Base-by-base conservation (phyloP, 2,888 invertebrate species). In the Platynereis dumerilii region DNA sequence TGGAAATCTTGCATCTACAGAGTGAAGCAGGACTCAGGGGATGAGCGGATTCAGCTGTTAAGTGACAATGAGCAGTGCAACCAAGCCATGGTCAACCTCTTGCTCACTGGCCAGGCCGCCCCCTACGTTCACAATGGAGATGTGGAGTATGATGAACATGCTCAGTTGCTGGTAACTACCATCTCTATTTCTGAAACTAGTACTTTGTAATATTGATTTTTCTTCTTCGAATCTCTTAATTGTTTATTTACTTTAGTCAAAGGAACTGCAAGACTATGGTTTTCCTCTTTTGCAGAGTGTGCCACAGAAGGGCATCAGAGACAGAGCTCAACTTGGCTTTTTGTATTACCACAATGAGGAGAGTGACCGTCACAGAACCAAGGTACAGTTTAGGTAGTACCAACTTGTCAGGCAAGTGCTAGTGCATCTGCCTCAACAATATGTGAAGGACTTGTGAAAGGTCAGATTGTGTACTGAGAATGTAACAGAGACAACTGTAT, bases 121-220 rank as follows among this genome's bases (percentile, higher is more conserved):
- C 90, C 90, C 0, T 89, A 90, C 76, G 87, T 92, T 15, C 92
- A 92, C 77, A 93, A 93, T 76, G 92, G 92, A n/a, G 75, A 75
- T 3, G 89, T 91, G 1, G 83, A 91, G n/a, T 80, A 79, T 63
- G 76, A 78, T 64, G 66, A 68, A 5, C 69, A 72, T 56, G 80
- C 78, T 1, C 69, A 74, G 48, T 58, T 75, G 17, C 63, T 81
- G 76, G 81, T 81, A 69, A 57, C 22, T 17, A 53, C n/a, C n/a
- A n/a, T n/a, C n/a, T n/a, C n/a, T 42, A 17, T 17, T 42, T 12
- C 12, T n/a, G n/a, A n/a, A n/a, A n/a, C n/a, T n/a, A n/a, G n/a
- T n/a, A n/a, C n/a, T n/a, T n/a, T n/a, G n/a, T n/a, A n/a, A n/a
- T n/a, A n/a, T n/a, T n/a, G n/a, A n/a, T n/a, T n/a, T n/a, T n/a